Percentiles rank a stretch among this genome's conserved stretches.
These are phyloP conservation scores for Microplitis mediator DNA, from an alignment of 1,140 invertebrate genomes.

Conservation along the genomic window DNA sequence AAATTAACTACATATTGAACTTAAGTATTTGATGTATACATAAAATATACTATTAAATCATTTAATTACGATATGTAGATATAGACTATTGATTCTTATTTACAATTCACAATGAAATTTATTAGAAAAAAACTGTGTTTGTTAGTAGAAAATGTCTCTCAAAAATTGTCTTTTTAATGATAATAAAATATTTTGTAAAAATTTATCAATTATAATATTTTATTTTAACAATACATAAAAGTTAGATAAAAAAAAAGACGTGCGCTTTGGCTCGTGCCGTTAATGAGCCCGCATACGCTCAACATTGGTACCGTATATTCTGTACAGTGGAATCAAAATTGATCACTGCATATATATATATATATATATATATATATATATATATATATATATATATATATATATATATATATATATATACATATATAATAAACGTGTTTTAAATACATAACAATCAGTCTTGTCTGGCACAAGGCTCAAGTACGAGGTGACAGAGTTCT, in stretches of 20 bases:
- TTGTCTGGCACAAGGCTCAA: too few species aligned
- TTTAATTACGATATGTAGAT: too few species aligned
- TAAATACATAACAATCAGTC: too few species aligned
- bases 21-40: too few species aligned
- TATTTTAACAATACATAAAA: not conserved
- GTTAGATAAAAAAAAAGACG: conserved; percentile 15
- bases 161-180: conserved; percentile 4
- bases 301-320: conserved; percentile 50
- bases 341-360: conserved; percentile 47
- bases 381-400: not conserved
- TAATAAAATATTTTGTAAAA: conserved; percentile 7
- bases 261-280: conserved; percentile 59
- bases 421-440: too few species aligned
- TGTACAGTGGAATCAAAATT: conserved; percentile 38
- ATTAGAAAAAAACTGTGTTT: too few species aligned
- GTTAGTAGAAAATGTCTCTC: too few species aligned
- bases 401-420: conserved; percentile 11
- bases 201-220: not conserved
- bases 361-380: not conserved
- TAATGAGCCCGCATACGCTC: conserved; percentile 59
- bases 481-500: too few species aligned
- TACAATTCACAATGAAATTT: too few species aligned
- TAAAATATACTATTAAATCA: too few species aligned
- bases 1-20: too few species aligned
- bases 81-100: too few species aligned